Conservation (phyloP, 2,888 invertebrate genomes). For the Parnassius smintheus region DNA sequence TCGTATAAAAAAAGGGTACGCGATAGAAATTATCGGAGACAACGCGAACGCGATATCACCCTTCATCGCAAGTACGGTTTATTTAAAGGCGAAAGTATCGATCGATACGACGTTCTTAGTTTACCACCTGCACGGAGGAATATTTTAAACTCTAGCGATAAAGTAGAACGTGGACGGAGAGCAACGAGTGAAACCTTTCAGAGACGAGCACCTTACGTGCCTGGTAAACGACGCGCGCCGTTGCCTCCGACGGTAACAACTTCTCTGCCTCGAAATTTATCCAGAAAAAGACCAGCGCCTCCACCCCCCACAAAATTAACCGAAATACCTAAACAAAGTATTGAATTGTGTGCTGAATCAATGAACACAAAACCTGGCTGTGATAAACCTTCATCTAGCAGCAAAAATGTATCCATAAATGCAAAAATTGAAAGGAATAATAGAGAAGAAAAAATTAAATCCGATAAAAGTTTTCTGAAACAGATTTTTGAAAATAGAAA, state of each 20-base stretch:
- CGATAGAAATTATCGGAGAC: constrained; percentile 80
- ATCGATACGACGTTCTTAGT: constrained; percentile 65
- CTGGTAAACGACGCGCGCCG: constrained; percentile 88
- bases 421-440: constrained; percentile 54
- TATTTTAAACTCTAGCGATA: constrained; percentile 34
- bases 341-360: constrained; percentile 27
- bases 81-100: constrained; percentile 47
- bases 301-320: constrained; percentile 65
- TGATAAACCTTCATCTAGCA: constrained; percentile 30
- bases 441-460: constrained; percentile 56
- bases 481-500: constrained; percentile 73
- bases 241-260: constrained; percentile 80
- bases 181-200: constrained; percentile 84
- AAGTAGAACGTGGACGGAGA: constrained; percentile 68
- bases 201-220: constrained; percentile 84
- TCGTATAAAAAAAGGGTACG: constrained; percentile 83
- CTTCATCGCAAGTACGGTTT: constrained; percentile 84
- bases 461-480: constrained; percentile 79
- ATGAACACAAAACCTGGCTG: constrained; percentile 43
- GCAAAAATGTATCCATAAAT: constrained; percentile 35
- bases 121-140: constrained; percentile 50
- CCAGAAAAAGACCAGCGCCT: constrained; percentile 78
- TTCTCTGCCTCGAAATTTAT: constrained; percentile 57
- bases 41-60: constrained; percentile 82
- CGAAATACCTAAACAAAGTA: constrained; percentile 42